Conservation (phyloP, 2,888 invertebrate species). For the Lottia scabra region DNA sequence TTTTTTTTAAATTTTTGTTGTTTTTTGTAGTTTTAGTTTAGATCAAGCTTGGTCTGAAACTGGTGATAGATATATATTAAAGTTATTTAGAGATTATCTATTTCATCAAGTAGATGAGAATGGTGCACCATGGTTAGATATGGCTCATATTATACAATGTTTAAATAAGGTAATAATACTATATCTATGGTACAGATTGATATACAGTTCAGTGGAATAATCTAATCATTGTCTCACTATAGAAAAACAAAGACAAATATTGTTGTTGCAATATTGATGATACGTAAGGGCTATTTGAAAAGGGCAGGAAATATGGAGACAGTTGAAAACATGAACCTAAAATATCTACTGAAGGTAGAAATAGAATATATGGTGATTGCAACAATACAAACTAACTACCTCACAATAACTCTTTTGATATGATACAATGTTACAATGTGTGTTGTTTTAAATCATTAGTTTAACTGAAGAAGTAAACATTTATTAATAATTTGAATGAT, state of each 20-base stretch:
- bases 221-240: too few relatives aligned
- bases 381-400: too few relatives aligned
- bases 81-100: conserved; percentile 95
- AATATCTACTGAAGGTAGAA: too few relatives aligned
- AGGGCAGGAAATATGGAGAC: too few relatives aligned
- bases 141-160: conserved; percentile 93
- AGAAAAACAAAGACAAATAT: too few relatives aligned
- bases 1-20: background rate
- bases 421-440: background rate
- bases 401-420: background rate
- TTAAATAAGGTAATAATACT: conserved; percentile 80
- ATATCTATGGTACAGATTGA: too few relatives aligned
- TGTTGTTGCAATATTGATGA: too few relatives aligned
- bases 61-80: conserved; percentile 97
- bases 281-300: too few relatives aligned
- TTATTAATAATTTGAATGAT: background rate
- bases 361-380: too few relatives aligned
- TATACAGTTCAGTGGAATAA: too few relatives aligned
- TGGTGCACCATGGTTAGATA: conserved; percentile 96
- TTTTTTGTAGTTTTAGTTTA: conserved; percentile 81
- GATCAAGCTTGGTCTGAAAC: conserved; percentile 98
- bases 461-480: background rate
- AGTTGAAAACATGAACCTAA: too few relatives aligned
- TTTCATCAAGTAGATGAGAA: conserved; percentile 92
- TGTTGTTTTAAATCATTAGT: background rate